Percentiles rank a stretch among this genome's conserved stretches.
These are phyloP conservation scores for Platyura marginata DNA, from an alignment of 1,140 invertebrate species.

Conservation along the genomic window DNA sequence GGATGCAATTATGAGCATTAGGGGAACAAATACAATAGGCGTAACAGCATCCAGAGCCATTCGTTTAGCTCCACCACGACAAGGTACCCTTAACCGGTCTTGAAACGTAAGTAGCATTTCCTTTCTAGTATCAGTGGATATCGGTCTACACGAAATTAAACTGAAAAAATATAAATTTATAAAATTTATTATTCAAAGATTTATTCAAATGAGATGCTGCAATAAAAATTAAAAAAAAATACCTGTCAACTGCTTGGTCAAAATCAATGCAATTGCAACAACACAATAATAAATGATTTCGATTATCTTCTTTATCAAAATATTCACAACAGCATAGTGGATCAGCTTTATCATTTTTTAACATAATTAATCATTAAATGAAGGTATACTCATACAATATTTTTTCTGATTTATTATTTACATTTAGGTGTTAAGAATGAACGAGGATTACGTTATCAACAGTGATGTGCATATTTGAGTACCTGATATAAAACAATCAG, in stretches of 20 bases:
- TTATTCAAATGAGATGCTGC: too few species aligned
- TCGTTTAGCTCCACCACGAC: conserved; percentile 31
- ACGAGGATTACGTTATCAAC: too few species aligned
- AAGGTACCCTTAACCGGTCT: conserved; percentile 33
- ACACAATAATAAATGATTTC: conserved; percentile 32
- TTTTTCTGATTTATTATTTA: too few species aligned
- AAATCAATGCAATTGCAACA: conserved; percentile 36
- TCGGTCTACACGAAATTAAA: conserved; percentile 11
- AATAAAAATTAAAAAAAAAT: too few species aligned
- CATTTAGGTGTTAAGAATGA: too few species aligned
- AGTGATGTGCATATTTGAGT: too few species aligned
- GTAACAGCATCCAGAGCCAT: conserved; percentile 20
- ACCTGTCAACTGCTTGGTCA: conserved; percentile 29
- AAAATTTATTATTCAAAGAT: too few species aligned
- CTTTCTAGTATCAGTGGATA: conserved; percentile 10
- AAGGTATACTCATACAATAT: too few species aligned
- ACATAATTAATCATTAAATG: too few species aligned
- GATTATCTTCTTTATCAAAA: conserved; percentile 25
- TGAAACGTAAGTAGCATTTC: conserved; percentile 26
- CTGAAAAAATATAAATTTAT: conserved; percentile 7
- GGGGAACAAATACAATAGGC: conserved; percentile 23
- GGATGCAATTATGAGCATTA: conserved; percentile 23
- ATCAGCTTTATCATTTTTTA: background rate
- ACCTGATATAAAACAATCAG: too few species aligned
- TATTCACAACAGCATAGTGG: conserved; percentile 39